Conservation (phyloP, 2,797 vertebrate genomes). For the Fundulus diaphanus region DNA sequence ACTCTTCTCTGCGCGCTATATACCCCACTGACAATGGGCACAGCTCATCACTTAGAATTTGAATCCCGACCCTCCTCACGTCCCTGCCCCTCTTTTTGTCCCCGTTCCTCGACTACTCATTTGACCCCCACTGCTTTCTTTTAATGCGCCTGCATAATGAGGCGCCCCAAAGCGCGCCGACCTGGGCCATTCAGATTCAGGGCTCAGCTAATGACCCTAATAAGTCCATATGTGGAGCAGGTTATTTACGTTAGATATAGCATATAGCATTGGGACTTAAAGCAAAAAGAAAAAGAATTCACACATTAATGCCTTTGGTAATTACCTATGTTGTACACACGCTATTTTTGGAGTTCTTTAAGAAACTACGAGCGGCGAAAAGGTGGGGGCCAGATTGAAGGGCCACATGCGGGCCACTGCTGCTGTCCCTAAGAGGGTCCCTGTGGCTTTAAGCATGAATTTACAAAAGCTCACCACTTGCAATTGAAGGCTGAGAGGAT, state of each 20-base stretch:
- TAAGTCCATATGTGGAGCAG: conserved; percentile 66
- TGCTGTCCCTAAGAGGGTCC: conserved; percentile 11
- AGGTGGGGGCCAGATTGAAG: neutral
- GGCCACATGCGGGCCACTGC: conserved; percentile 11
- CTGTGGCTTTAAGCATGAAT: conserved; percentile 39
- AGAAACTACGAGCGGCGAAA: too few species aligned
- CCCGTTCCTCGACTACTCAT: conserved; percentile 67
- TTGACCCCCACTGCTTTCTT: conserved; percentile 73
- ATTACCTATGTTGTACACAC: conserved; percentile 1
- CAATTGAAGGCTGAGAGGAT: conserved; percentile 9
- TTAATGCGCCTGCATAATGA: conserved; percentile 82
- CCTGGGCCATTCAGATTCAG: conserved; percentile 77
- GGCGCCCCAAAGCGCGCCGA: conserved; percentile 72
- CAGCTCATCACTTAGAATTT: conserved; percentile 75
- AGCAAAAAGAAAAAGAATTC: neutral
- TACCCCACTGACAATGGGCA: conserved; percentile 67
- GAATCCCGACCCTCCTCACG: conserved; percentile 63
- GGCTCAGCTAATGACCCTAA: conserved; percentile 80
- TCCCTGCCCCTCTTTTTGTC: conserved; percentile 79
- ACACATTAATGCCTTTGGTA: conserved; percentile 17
- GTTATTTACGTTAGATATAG: conserved; percentile 48
- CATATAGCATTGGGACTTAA: neutral
- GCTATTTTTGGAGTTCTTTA: neutral
- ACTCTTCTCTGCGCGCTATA: conserved; percentile 47
- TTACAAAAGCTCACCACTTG: conserved; percentile 41